phyloP scores from a whole-genome alignment of 1,140 invertebrate species.

The Nasonia vitripennis region DNA sequence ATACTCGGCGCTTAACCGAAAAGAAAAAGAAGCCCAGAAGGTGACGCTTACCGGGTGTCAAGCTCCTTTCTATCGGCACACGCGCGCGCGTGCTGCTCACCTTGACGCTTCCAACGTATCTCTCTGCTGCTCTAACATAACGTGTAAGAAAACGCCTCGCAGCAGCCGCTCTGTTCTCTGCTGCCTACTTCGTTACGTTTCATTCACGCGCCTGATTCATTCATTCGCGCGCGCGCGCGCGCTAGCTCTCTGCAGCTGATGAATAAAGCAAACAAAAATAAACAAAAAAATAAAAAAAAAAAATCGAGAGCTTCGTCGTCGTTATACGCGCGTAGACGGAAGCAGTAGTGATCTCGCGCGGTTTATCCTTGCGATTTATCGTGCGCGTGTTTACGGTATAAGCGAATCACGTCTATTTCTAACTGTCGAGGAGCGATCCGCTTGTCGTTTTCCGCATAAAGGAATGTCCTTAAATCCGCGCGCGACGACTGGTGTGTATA shows the following conservation, averaged over 20 bases:
- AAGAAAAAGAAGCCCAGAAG: no score
- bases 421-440: no score
- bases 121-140: background rate
- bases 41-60: no score
- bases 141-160: constrained; percentile 15
- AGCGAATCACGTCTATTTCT: background rate
- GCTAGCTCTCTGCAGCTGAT: background rate
- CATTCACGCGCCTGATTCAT: constrained; percentile 44
- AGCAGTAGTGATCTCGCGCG: background rate
- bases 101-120: background rate
- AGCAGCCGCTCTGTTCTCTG: background rate
- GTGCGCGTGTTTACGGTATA: background rate
- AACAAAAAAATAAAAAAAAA: background rate
- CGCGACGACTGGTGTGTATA: no score
- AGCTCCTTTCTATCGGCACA: background rate
- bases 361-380: no score
- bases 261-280: background rate
- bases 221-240: constrained; percentile 11
- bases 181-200: background rate
- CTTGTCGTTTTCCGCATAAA: no score
- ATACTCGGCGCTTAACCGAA: no score
- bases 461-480: no score
- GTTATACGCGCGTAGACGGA: background rate
- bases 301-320: background rate
- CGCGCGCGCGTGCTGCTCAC: background rate